A percentile compares a stretch with the other conserved stretches of the same genome.
phyloP scores from a whole-genome alignment of 2,797 vertebrate genomes.

The Manis javanica region DNA sequence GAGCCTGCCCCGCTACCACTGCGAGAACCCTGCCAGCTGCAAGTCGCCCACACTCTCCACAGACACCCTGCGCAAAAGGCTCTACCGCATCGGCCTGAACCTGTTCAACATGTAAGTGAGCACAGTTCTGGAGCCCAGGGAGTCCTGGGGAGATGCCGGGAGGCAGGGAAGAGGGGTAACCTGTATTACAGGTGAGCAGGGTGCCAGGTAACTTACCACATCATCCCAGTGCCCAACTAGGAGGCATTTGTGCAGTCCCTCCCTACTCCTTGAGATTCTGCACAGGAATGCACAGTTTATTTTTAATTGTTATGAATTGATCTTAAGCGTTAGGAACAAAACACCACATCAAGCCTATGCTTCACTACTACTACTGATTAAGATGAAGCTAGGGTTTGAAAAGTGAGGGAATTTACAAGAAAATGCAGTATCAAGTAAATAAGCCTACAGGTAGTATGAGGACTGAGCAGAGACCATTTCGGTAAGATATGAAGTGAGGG shows the following conservation, averaged over 20 bases:
- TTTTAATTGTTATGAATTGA: neutral
- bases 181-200: fast-evolving
- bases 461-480: neutral
- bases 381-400: neutral
- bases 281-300: neutral
- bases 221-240: neutral
- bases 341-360: neutral
- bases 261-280: neutral
- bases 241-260: neutral
- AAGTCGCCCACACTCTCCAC: conserved; percentile 97
- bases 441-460: neutral
- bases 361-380: neutral
- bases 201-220: too few relatives aligned
- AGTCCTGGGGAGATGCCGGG: neutral
- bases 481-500: neutral
- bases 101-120: conserved; percentile 98
- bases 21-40: conserved; percentile 95
- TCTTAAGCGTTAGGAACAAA: neutral
- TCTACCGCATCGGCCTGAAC: conserved; percentile 98
- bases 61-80: conserved; percentile 97
- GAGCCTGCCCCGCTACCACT: conserved; percentile 96
- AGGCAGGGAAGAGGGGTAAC: fast-evolving
- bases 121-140: fast-evolving
- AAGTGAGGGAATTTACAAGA: conserved; percentile 23
- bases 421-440: neutral